Evolutionary conservation across 2,888 invertebrate genomes (phyloP).

Genomic region (Eristalinus aeneus): DNA sequence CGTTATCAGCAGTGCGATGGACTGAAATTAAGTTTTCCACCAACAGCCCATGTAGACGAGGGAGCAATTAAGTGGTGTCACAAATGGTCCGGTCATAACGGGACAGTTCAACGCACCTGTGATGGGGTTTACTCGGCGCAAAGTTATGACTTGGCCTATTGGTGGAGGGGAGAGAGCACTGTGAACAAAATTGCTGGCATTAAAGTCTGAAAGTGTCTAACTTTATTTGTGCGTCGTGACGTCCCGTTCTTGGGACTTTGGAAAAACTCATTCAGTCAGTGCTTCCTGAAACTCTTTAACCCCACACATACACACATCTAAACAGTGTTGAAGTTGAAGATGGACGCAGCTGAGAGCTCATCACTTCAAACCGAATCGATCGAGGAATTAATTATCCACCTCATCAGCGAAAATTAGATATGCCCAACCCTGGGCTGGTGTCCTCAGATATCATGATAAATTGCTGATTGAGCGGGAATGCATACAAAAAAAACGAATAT

Average conservation of each 20-base stretch:
- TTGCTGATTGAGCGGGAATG: conserved; percentile 31
- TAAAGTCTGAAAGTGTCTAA: not conserved
- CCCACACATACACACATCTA: no score
- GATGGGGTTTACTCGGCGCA: not conserved
- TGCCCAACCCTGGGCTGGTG: not conserved
- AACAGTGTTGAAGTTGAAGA: no score
- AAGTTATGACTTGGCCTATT: not conserved
- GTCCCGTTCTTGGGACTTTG: not conserved
- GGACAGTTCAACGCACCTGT: conserved; percentile 22
- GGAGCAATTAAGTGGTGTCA: conserved; percentile 8
- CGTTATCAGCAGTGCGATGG: conserved; percentile 12
- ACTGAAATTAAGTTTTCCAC: conserved; percentile 12
- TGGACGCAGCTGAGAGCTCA: no score
- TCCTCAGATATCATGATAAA: conserved; percentile 32
- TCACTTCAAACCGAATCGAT: not conserved
- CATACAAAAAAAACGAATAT: not conserved
- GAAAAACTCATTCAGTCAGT: not conserved
- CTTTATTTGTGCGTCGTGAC: not conserved
- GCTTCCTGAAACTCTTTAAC: not conserved
- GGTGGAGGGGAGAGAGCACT: not conserved
- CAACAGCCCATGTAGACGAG: not conserved
- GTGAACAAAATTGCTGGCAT: not conserved
- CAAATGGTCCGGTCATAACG: conserved; percentile 25
- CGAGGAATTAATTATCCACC: conserved; percentile 44
- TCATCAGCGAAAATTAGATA: conserved; percentile 46